Evolutionary conservation across 2,113 vertebrate genomes (phyloP).

Genomic region (Machaerirhynchus nigripectus): DNA sequence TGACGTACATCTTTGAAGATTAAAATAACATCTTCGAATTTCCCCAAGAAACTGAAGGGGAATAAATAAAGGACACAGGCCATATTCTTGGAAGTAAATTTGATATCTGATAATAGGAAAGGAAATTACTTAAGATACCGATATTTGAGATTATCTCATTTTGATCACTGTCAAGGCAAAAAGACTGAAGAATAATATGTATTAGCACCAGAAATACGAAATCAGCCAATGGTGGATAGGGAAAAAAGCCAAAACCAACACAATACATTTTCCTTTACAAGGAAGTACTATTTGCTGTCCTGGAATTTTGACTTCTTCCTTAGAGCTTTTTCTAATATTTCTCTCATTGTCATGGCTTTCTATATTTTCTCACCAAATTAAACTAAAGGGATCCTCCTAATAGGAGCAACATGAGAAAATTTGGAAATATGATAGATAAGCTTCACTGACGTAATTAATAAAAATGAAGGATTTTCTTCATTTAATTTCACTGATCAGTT

Average conservation of each 20-base stretch:
- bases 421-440: background rate
- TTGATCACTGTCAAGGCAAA: background rate
- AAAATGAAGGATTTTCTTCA: background rate
- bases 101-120: background rate
- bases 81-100: background rate
- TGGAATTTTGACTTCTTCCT: background rate
- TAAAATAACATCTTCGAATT: background rate
- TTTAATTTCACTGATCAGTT: background rate
- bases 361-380: background rate
- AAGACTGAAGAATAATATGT: background rate
- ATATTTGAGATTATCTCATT: background rate
- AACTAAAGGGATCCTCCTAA: background rate
- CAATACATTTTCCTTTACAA: accelerated
- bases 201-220: background rate
- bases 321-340: background rate
- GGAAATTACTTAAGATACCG: background rate
- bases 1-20: background rate
- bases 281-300: background rate
- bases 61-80: background rate
- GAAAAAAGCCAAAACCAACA: background rate
- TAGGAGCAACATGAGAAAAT: background rate
- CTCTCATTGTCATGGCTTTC: background rate
- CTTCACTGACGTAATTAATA: background rate
- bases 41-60: background rate
- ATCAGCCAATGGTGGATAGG: background rate